phyloP scores from a whole-genome alignment of 1,140 invertebrate genomes.

The Idris sp. region DNA sequence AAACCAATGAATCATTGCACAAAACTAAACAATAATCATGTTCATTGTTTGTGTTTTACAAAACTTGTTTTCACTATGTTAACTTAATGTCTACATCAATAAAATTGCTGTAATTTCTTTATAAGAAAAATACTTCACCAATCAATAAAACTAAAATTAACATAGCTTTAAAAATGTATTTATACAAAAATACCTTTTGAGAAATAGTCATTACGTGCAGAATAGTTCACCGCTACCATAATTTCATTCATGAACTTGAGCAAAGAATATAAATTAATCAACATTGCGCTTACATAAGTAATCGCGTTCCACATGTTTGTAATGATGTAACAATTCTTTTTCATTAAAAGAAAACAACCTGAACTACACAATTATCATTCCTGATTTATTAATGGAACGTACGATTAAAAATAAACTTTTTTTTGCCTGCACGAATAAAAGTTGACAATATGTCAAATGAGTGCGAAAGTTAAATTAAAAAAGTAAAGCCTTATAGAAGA shows the following conservation, averaged over 20 bases:
- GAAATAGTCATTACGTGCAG: neutral
- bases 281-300: constrained; percentile 20
- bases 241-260: neutral
- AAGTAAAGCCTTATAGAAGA: neutral
- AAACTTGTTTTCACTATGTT: too few relatives aligned
- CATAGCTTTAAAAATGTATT: too few relatives aligned
- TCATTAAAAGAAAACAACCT: constrained; percentile 11
- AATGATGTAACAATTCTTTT: constrained; percentile 11
- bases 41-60: too few relatives aligned
- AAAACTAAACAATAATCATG: too few relatives aligned
- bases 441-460: too few relatives aligned
- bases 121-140: too few relatives aligned
- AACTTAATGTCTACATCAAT: too few relatives aligned
- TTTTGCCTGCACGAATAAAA: constrained; percentile 10
- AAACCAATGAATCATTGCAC: too few relatives aligned
- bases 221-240: neutral
- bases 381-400: constrained; percentile 7
- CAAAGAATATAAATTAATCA: constrained; percentile 13
- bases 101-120: too few relatives aligned
- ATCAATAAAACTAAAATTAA: too few relatives aligned
- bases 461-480: too few relatives aligned
- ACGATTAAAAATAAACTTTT: constrained; percentile 7
- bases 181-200: too few relatives aligned
- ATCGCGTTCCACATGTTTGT: constrained; percentile 14
- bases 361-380: constrained; percentile 16